phyloP scores from a whole-genome alignment of 1,140 invertebrate species.

The Zaprionus lachaisei region DNA sequence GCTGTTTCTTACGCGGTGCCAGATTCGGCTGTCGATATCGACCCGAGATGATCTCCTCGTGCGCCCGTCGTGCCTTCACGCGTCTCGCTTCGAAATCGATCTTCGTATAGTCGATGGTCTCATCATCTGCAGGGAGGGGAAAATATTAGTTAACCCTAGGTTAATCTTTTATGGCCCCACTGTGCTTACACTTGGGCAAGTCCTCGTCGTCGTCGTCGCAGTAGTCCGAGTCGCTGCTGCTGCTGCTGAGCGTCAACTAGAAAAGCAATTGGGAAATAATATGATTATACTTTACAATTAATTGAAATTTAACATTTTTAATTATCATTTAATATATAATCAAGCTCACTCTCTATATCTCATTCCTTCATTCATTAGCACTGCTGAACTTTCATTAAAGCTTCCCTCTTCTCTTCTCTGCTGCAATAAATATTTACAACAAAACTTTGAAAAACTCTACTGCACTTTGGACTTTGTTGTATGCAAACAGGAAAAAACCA shows the following conservation, averaged over 20 bases:
- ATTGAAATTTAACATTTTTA: too few species aligned
- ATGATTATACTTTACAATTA: not conserved
- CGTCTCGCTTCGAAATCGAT: slow-evolving; percentile 82
- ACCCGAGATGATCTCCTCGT: slow-evolving; percentile 83
- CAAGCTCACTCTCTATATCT: too few species aligned
- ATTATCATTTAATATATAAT: too few species aligned
- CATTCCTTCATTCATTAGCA: too few species aligned
- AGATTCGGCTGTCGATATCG: slow-evolving; percentile 83
- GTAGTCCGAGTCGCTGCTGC: slow-evolving; percentile 81
- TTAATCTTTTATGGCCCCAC: not conserved
- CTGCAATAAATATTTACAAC: too few species aligned
- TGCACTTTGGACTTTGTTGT: too few species aligned
- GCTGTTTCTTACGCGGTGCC: slow-evolving; percentile 61
- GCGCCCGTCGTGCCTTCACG: slow-evolving; percentile 78
- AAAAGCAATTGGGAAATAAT: slow-evolving; percentile 20
- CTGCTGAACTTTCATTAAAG: too few species aligned
- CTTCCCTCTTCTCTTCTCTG: too few species aligned
- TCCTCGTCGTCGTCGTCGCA: slow-evolving; percentile 80
- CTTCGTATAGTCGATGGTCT: slow-evolving; percentile 78
- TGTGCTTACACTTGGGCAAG: slow-evolving; percentile 72
- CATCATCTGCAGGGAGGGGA: slow-evolving; percentile 61
- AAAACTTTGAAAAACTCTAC: too few species aligned
- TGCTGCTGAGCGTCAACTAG: slow-evolving; percentile 76
- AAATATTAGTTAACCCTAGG: not conserved
- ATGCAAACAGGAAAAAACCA: too few species aligned